A percentile compares a stretch with the other conserved stretches of the same genome.
Conservation (phyloP, 2,113 vertebrate genomes). For the Mus pahari region DNA sequence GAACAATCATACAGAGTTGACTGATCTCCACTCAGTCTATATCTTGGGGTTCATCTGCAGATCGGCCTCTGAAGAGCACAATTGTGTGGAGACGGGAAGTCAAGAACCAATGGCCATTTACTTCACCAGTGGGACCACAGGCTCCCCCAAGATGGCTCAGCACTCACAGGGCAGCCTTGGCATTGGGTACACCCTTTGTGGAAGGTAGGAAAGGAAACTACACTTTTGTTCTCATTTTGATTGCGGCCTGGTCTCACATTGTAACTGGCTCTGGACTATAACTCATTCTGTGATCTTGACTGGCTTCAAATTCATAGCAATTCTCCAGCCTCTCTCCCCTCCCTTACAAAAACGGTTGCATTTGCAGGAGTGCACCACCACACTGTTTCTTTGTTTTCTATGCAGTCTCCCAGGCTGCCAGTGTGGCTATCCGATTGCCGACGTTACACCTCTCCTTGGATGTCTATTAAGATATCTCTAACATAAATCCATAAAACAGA, state of each 20-base stretch:
- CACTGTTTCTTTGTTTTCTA: not conserved
- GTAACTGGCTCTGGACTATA: not conserved
- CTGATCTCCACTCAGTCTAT: not conserved
- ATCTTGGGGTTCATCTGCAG: constrained; percentile 74
- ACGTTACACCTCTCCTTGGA: not conserved
- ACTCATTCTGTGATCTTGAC: not conserved
- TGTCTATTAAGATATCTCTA: not conserved
- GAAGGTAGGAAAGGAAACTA: constrained; percentile 82
- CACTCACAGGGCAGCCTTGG: constrained; percentile 88
- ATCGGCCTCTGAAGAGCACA: constrained; percentile 83
- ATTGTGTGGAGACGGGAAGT: constrained; percentile 86
- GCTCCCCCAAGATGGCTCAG: constrained; percentile 89
- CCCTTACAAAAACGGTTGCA: not conserved
- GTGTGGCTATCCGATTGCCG: not conserved
- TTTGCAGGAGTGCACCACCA: not conserved
- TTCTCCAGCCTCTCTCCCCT: not conserved
- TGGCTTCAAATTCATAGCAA: not conserved
- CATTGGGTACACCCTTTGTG: constrained; percentile 83
- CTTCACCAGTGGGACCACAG: constrained; percentile 90
- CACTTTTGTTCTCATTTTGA: not conserved
- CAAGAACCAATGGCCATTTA: constrained; percentile 88
- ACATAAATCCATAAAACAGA: not conserved
- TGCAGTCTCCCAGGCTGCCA: not conserved
- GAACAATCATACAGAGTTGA: not conserved
- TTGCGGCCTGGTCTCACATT: not conserved